Base-by-base conservation (phyloP, 2,113 vertebrate genomes). In the Ginglymostoma cirratum region DNA sequence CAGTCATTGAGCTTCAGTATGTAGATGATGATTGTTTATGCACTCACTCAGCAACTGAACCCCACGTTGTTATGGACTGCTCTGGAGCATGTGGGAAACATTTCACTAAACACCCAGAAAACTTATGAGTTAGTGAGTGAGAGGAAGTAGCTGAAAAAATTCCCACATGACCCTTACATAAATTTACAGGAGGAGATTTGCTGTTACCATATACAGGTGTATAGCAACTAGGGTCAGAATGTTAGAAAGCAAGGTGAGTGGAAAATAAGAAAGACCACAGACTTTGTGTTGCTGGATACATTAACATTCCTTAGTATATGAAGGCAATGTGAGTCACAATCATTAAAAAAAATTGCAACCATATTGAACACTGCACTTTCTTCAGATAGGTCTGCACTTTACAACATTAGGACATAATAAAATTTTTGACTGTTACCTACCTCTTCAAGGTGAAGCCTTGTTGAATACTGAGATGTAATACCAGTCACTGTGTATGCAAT, bases 401-500 rank as follows among this genome's bases (percentile, higher is more conserved):
- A 38, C 34, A 66, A 21, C 38, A 65, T 61, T 23, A 66, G 19
- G 8, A 12, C 2, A 61, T 34, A 61, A 15, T 17, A 61, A 61
- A 92, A 38, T 38, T 66, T 66, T 66, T 38, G 5, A 61, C 17
- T 52, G 42, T 42, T 45, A 72, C 94, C 38, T 97, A 99, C 98
- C 98, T 99, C 98, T 93, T 98, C 96, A 19, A 99, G 97, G 97
- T 97, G 97, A 93, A 97, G 97, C 96, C 96, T 97, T 80, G 98
- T 99, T 0, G 98, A 99, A 96, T 98, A 99, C 76, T 97, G 97
- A 96, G 96, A 97, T 96, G 98, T 98, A 96, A 98, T 97, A 6
- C 97, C 97, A 0, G 61, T 97, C 69, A 99, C 98, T 97, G 98
- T 98, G 95, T 92, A 0, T 1, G 98, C 96, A 90, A 99, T 5